These are phyloP conservation scores for Nothobranchius kuhntae DNA, from an alignment of 2,113 vertebrate species.

Conservation along the genomic window DNA sequence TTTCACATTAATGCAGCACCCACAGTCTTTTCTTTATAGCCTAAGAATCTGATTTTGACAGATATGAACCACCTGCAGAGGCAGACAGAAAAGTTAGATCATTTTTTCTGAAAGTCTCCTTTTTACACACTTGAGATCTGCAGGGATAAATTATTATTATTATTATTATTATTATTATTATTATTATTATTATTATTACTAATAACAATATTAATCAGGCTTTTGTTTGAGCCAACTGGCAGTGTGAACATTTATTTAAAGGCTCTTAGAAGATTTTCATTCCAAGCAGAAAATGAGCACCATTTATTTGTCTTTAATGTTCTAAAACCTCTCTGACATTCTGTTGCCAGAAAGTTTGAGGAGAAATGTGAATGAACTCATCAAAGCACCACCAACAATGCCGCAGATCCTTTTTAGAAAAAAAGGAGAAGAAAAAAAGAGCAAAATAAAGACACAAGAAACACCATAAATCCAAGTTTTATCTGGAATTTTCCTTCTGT, in stretches of 20 bases:
- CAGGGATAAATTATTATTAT: not conserved
- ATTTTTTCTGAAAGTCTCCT: conserved; percentile 50
- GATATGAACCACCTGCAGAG: conserved; percentile 45
- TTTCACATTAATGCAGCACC: conserved; percentile 62
- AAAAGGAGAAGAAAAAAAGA: conserved; percentile 16
- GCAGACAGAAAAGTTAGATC: conserved; percentile 53
- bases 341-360: conserved; percentile 14
- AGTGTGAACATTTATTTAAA: conserved; percentile 13
- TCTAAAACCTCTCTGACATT: conserved; percentile 20
- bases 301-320: conserved; percentile 8
- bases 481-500: conserved; percentile 37
- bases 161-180: no score
- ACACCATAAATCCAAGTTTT: conserved; percentile 24
- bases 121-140: conserved; percentile 34
- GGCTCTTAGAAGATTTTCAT: not conserved
- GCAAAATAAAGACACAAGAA: conserved; percentile 9
- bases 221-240: conserved; percentile 14
- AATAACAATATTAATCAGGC: no score
- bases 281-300: conserved; percentile 38
- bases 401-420: not conserved
- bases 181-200: no score
- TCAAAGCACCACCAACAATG: conserved; percentile 15
- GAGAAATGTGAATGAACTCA: conserved; percentile 23
- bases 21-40: conserved; percentile 64
- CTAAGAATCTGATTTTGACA: conserved; percentile 45